Percentiles rank a stretch among this genome's conserved stretches.
phyloP scores from a whole-genome alignment of 1,140 invertebrate species.

The Megathymus violae region DNA sequence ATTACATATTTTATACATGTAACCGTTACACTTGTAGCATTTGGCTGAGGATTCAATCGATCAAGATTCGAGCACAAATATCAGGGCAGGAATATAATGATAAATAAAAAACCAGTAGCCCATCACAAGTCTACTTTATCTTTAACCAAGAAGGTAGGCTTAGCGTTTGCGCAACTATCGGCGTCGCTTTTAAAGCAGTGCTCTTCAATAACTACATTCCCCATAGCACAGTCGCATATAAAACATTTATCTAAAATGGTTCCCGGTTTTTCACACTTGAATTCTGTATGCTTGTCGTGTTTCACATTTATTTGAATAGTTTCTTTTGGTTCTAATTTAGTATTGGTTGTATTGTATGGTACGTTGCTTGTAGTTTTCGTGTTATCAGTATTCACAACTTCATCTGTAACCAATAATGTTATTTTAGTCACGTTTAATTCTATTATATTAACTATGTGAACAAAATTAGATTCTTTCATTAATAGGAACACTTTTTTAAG shows the following conservation, averaged over 20 bases:
- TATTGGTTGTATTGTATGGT: slow-evolving; percentile 7
- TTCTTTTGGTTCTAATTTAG: slow-evolving; percentile 8
- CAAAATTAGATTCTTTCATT: no score
- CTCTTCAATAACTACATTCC: slow-evolving; percentile 52
- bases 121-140: slow-evolving; percentile 30
- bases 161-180: slow-evolving; percentile 43
- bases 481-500: no score
- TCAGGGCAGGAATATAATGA: no score
- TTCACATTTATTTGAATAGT: slow-evolving; percentile 25
- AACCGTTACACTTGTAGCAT: no score
- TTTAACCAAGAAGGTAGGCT: slow-evolving; percentile 44
- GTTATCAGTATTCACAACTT: background rate
- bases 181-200: slow-evolving; percentile 63
- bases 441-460: no score
- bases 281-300: slow-evolving; percentile 52
- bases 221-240: slow-evolving; percentile 59
- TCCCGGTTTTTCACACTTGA: slow-evolving; percentile 50
- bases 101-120: background rate
- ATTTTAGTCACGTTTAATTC: background rate
- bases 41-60: no score
- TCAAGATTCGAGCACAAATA: no score
- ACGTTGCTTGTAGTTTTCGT: background rate
- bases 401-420: background rate
- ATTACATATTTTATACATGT: no score
- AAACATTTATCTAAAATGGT: slow-evolving; percentile 56